A percentile compares a stretch with the other conserved stretches of the same genome.
These are phyloP conservation scores for Opisthograptis luteolata DNA, from an alignment of 2,888 invertebrate genomes.

Conservation along the genomic window DNA sequence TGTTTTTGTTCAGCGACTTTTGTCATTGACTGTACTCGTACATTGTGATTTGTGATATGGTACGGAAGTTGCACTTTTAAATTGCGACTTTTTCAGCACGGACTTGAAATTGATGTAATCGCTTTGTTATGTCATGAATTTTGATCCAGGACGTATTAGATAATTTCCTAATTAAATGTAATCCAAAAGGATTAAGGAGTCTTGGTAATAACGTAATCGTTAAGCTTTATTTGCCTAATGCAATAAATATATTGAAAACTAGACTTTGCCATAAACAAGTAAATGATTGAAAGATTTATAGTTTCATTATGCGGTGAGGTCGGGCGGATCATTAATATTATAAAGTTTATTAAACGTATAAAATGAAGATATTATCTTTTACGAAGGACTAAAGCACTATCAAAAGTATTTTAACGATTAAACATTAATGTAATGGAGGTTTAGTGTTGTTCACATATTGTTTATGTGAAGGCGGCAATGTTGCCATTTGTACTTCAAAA, in stretches of 20 bases:
- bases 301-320: slow-evolving; percentile 45
- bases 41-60: no score
- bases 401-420: slow-evolving; percentile 45
- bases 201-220: not conserved
- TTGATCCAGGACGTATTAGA: no score
- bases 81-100: no score
- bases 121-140: no score
- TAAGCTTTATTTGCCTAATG: slow-evolving; percentile 27
- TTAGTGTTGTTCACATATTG: slow-evolving; percentile 42
- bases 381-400: slow-evolving; percentile 47
- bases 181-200: not conserved
- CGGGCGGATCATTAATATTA: slow-evolving; percentile 47
- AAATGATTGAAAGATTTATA: slow-evolving; percentile 48
- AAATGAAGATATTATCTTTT: slow-evolving; percentile 48
- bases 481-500: slow-evolving; percentile 20
- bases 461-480: slow-evolving; percentile 49
- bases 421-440: slow-evolving; percentile 45
- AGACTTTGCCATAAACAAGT: slow-evolving; percentile 33
- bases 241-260: slow-evolving; percentile 19
- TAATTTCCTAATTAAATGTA: no score
- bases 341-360: slow-evolving; percentile 50
- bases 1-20: no score
- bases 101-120: no score
- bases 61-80: no score
- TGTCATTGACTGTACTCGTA: no score